Conservation (phyloP, 2,113 vertebrate genomes). For the Anarrhichthys ocellatus region DNA sequence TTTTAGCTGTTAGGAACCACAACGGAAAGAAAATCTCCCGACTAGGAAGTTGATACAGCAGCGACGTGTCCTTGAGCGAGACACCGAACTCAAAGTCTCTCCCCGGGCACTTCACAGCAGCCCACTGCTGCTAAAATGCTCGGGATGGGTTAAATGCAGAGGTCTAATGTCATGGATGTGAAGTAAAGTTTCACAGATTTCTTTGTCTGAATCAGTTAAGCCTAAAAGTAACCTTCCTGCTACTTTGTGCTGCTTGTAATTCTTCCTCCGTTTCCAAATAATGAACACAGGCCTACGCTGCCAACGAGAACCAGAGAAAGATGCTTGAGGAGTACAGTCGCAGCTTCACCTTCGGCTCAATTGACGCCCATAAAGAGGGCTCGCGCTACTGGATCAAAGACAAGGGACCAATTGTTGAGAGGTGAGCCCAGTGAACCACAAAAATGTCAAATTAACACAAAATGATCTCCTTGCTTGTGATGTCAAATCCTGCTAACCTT, state of each 20-base stretch:
- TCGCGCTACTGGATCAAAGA: constrained; percentile 94
- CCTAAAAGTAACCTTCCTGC: background rate
- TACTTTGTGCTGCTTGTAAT: background rate
- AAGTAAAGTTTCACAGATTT: background rate
- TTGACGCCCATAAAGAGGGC: constrained; percentile 91
- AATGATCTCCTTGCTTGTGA: background rate
- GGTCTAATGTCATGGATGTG: background rate
- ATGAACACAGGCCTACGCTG: constrained; percentile 81
- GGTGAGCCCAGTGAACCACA: constrained; percentile 75
- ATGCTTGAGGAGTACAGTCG: constrained; percentile 89
- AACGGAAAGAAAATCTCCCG: background rate
- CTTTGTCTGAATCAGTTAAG: background rate
- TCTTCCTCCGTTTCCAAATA: constrained; percentile 8
- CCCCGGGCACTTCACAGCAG: background rate
- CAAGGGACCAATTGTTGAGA: constrained; percentile 93
- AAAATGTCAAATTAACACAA: background rate
- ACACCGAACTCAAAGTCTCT: background rate
- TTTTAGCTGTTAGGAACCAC: background rate
- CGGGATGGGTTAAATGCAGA: background rate
- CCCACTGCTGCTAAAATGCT: background rate
- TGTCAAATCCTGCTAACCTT: background rate
- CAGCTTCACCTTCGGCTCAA: constrained; percentile 89
- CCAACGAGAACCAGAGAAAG: constrained; percentile 87
- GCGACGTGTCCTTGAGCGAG: background rate
- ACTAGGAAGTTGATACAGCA: background rate